A percentile compares a stretch with the other conserved stretches of the same genome.
Conservation (phyloP, 1,140 invertebrate species). For the Ericerus pela region DNA sequence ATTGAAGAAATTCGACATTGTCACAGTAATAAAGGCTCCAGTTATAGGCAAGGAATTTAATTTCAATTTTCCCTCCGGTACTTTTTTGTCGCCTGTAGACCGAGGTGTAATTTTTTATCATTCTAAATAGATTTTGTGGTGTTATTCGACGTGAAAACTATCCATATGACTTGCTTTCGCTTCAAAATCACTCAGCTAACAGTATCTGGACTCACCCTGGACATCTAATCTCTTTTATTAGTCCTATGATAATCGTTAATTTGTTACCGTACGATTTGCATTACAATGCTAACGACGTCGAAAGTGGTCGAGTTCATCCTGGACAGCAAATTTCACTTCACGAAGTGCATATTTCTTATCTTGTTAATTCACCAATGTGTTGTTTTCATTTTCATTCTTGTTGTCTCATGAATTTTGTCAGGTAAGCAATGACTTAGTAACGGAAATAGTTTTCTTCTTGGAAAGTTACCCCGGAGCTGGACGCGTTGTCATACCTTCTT, state of each 20-base stretch:
- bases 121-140: constrained; percentile 51
- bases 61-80: too few species aligned
- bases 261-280: constrained; percentile 56
- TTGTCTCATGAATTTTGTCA: constrained; percentile 32
- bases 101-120: too few species aligned
- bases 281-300: constrained; percentile 32
- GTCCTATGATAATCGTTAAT: constrained; percentile 67
- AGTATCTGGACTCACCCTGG: constrained; percentile 45
- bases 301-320: constrained; percentile 44
- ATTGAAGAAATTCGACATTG: constrained; percentile 37
- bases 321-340: constrained; percentile 23
- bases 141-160: constrained; percentile 63
- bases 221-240: constrained; percentile 67
- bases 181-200: constrained; percentile 14
- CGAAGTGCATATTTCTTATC: constrained; percentile 18
- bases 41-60: constrained; percentile 34
- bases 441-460: constrained; percentile 56
- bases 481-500: constrained; percentile 35
- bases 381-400: not conserved
- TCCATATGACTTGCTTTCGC: constrained; percentile 42
- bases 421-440: constrained; percentile 36
- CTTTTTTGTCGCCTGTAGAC: constrained; percentile 17
- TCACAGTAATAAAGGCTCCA: constrained; percentile 30
- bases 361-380: not conserved
- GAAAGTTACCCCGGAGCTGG: constrained; percentile 67